Base-by-base conservation (phyloP, 2,113 vertebrate genomes). In the Glareola pratincola region DNA sequence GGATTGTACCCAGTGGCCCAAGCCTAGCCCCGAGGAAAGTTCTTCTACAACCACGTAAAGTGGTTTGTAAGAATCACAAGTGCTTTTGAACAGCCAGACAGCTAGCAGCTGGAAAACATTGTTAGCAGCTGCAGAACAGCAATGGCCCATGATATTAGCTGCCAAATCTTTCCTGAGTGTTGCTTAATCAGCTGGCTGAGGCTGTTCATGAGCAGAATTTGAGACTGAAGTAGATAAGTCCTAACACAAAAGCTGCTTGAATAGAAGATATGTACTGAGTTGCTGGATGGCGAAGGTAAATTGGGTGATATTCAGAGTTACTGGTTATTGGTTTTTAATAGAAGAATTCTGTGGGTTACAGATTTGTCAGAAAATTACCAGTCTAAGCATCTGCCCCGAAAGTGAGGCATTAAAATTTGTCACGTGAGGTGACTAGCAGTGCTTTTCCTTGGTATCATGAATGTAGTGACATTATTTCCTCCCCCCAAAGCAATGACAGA, bases 71-170 rank as follows among this genome's bases (percentile, higher is more conserved):
- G 89, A 82, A 71, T 83, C 63, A 71, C 51, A 92, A 91, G 62
- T 78, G 53, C 73, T 89, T 86, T 68, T 34, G 76, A 95, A 85
- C 13, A 47, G 36, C 79, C 88, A 92, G 92, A 90, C 77, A 91
- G 77, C 78, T 50, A 93, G 78, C 96, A 96, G 78, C 96, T 96
- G 96, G 90, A 89, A 93, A 88, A 85, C 36, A 39, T 64, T 67
- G 67, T 94, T 77, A 94, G 76, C 96, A 96, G 91, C 87, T 95
- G 92, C 56, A 66, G 63, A 90, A 51, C 37, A 93, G 86, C 62
- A 76, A 63, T 15, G 45, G 72, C 37, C 91, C 2, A 0, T 62
- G 59, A 54, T 75, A 75, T 17, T 50, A 83, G 63, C 91, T 96
- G 96, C 93, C 96, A 97, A 62, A 75, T 95, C 87, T 50, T 59